Conservation (phyloP, 2,797 vertebrate species). For the Acanthurus tractus region DNA sequence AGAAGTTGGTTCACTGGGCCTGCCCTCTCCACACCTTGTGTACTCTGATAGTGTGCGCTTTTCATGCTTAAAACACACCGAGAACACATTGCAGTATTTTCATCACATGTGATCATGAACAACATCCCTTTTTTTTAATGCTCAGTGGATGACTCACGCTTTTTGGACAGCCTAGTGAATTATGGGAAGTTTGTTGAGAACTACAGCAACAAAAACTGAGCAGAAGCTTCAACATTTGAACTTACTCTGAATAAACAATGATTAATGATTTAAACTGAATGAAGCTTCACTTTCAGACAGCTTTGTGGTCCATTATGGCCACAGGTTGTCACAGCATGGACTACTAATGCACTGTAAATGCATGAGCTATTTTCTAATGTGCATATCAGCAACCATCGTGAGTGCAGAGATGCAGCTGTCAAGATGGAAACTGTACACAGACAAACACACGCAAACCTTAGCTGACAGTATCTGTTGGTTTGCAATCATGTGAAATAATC, state of each 20-base stretch:
- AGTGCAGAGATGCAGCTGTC: constrained; percentile 49
- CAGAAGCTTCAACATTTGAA: not conserved
- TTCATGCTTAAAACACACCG: not conserved
- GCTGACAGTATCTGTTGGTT: not conserved
- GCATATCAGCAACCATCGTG: constrained; percentile 1
- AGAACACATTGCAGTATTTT: not conserved
- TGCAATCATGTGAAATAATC: not conserved
- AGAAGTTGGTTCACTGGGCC: not conserved
- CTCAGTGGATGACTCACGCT: not conserved
- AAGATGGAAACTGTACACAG: constrained; percentile 7
- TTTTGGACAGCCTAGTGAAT: not conserved
- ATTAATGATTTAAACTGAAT: not conserved
- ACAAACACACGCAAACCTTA: not conserved
- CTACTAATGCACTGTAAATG: constrained; percentile 1
- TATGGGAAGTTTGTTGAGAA: not conserved
- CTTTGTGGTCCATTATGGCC: not conserved
- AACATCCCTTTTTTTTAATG: not conserved
- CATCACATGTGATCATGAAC: not conserved
- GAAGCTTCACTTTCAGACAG: not conserved
- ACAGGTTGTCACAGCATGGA: not conserved
- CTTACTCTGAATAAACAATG: not conserved
- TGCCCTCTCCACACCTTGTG: not conserved
- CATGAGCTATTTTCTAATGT: constrained; percentile 31
- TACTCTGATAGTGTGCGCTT: not conserved
- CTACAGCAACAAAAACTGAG: not conserved